Base-by-base conservation (phyloP, 2,797 vertebrate species). In the Todus mexicanus region DNA sequence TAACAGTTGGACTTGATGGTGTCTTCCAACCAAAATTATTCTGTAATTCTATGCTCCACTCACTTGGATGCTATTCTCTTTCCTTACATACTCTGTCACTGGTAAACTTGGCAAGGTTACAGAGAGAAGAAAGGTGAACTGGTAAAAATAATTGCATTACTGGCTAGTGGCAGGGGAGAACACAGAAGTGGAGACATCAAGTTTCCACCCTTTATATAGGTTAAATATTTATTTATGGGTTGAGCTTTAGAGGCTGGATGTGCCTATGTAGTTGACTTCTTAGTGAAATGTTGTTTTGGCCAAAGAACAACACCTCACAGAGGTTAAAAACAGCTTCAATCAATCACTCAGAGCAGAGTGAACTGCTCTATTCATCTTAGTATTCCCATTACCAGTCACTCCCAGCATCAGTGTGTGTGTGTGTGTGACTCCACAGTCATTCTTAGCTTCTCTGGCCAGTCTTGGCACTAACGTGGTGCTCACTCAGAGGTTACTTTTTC, bases 281-380 rank as follows among this genome's bases (percentile, higher is more conserved):
- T 57, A 82, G 64, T 60, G 38, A 95, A 92, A 77, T 72, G 87
- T 65, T 89, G 65, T 73, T 87, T 89, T 60, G 73, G 64, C 25
- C 35, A 87, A 90, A 87, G 70, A 81, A 85, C 29, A 92, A 81
- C 76, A 82, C 33, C 76, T 82, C 60, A 73, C 85, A 86, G 91
- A 92, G 87, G 90, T 88, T 71, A 89, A 90, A n/a, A 91, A 95
- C 56, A n/a, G 14, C 56, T 92, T 75, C 70, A 94, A 37, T 92
- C 72, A 75, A 66, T 94, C 72, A 86, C 72, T 87, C 51, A 45
- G 51, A 87, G 33, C 40, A 80, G 51, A 82, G 38, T 70, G 79
- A 91, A 50, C 72, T 80, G 48, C 50, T 87, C 40, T 47, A 56
- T 84, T 92, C 43, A 15, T 91, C 87, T 90, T 78, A 37, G 25